Conservation (phyloP, 2,113 vertebrate species). For the Crotalus horridus region DNA sequence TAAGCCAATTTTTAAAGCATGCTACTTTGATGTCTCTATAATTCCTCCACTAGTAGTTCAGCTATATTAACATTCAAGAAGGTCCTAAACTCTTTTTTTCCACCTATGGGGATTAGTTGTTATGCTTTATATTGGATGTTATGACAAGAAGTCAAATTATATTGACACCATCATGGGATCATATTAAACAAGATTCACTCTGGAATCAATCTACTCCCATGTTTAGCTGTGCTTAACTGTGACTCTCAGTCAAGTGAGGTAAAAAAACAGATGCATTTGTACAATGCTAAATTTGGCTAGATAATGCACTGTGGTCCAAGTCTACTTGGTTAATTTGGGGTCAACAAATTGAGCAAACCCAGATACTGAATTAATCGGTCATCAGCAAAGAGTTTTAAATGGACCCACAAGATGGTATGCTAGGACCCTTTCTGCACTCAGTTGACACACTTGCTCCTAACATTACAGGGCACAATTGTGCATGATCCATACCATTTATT, state of each 20-base stretch:
- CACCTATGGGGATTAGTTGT: background rate
- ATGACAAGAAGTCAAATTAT: background rate
- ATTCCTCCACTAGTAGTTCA: background rate
- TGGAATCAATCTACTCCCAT: background rate
- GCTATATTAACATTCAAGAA: background rate
- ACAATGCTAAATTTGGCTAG: background rate
- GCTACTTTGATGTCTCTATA: background rate
- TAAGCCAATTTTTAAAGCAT: background rate
- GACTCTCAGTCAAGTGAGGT: background rate
- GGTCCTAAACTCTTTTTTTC: background rate
- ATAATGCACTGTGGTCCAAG: background rate
- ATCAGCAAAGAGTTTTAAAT: background rate
- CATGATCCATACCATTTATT: background rate
- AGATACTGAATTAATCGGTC: background rate
- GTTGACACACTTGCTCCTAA: background rate
- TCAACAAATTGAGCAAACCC: background rate
- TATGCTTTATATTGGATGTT: background rate
- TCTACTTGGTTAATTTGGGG: background rate
- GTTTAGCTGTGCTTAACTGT: background rate
- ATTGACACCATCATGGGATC: background rate
- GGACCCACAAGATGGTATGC: background rate
- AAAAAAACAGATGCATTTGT: background rate
- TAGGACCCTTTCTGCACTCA: background rate
- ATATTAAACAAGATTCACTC: background rate
- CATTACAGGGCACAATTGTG: background rate